Evolutionary conservation across 30 jellyfish, hydroid and myxozoan species (phyloP), one percentile per base, ranked within the genome.

Genomic region (Aurelia aurita): DNA sequence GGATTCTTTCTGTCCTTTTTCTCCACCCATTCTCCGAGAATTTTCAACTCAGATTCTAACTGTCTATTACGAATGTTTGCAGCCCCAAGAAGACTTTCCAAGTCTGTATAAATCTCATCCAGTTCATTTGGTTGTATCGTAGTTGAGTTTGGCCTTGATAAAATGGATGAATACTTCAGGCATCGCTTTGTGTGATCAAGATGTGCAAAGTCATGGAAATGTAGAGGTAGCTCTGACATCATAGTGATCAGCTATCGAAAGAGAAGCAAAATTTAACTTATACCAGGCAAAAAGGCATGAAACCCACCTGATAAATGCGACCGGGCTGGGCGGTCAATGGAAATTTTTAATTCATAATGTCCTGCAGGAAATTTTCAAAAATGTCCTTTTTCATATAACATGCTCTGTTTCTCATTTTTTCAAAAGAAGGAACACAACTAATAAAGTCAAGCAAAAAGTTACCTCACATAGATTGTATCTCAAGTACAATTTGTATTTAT

Each of bases 51-150:
- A 25, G 95, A 95, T 54, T 93, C 98, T 58, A 93, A 69, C 75
- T 87, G 96, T 32, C 98, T 70, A 47, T 87, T 83, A 25, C 98
- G 95, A 7, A 93, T 88, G 55, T 93, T 93, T 10, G 98, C 93
- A 28, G 98, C 98, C 3, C 98, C 98, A 65, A 80, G 96, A 3
- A 93, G 87, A 19, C 78, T 93, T 66, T 93, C 98, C 22, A 93
- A 71, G 72, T 93, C 98, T 1, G 98, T 93, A 80, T 87, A 93
- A 4, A 93, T 57, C 14, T 90, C 98, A 66, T 93, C 97, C 18
- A 93, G 77, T 43, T 93, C 98, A 83, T 62, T 82, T 44, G 91
- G 83, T 72, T 87, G 94, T 13, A 93, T 59, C 10, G 85, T 21
- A 8, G 86, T 60, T 23, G 84, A 27, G 16, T 70, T 89, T 55